Evolutionary conservation across 2,797 vertebrate species (phyloP).

Genomic region (Enteromius trimaculatus): DNA sequence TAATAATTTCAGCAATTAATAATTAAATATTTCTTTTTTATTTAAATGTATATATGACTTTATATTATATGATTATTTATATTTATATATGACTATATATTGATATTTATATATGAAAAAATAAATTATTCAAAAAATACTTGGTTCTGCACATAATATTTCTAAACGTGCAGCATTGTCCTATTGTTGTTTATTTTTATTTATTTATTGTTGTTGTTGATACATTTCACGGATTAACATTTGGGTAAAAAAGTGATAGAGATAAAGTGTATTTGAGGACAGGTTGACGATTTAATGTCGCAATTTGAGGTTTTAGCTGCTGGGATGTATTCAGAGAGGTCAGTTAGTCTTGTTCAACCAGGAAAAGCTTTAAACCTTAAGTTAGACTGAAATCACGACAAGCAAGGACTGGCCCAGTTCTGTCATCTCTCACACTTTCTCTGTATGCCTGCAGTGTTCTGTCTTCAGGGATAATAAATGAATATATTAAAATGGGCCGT

Average conservation of each 20-base stretch:
- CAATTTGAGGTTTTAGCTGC: not conserved
- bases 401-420: slow-evolving; percentile 46
- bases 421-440: slow-evolving; percentile 19
- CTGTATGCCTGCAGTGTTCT: not conserved
- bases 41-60: no score
- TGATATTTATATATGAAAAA: no score
- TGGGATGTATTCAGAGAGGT: not conserved
- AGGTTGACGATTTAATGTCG: not conserved
- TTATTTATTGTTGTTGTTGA: not conserved
- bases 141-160: not conserved
- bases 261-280: not conserved
- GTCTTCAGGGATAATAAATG: not conserved
- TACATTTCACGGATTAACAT: not conserved
- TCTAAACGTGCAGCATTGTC: not conserved
- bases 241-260: not conserved
- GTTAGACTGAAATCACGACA: slow-evolving; percentile 26
- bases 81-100: no score
- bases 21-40: not conserved
- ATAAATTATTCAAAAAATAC: no score
- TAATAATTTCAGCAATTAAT: not conserved
- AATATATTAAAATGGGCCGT: slow-evolving; percentile 3
- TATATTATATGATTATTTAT: no score
- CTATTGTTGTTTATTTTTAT: no score
- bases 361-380: not conserved
- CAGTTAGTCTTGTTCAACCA: not conserved